phyloP scores from a whole-genome alignment of 2,797 vertebrate species.

The Neosilurus hyrtlii region DNA sequence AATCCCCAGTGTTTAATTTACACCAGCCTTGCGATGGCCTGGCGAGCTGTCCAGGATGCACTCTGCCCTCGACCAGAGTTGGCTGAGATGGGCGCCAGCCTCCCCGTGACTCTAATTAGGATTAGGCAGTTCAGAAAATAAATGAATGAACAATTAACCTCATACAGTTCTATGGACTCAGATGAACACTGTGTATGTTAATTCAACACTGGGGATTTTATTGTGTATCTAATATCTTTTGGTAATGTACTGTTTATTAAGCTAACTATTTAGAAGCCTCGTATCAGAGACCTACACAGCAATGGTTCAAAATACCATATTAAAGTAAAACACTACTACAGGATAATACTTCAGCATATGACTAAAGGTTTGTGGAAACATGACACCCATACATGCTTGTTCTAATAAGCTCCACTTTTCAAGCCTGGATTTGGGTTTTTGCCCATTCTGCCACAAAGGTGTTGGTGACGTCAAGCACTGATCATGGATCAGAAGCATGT shows the following conservation, averaged over 20 bases:
- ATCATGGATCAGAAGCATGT: not conserved
- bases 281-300: not conserved
- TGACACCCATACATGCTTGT: not conserved
- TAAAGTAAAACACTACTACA: not conserved
- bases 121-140: too few relatives aligned
- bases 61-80: too few relatives aligned
- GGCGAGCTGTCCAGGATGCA: too few relatives aligned
- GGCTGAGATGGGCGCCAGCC: too few relatives aligned
- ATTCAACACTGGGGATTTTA: too few relatives aligned
- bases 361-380: not conserved
- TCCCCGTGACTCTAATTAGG: too few relatives aligned
- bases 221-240: too few relatives aligned
- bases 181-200: too few relatives aligned
- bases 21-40: too few relatives aligned
- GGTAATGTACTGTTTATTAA: not conserved
- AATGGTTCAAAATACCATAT: not conserved
- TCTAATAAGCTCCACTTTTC: not conserved
- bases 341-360: not conserved
- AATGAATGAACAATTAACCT: too few relatives aligned
- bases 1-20: not conserved
- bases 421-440: not conserved
- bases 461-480: not conserved
- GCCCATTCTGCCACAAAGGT: not conserved
- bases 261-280: not conserved
- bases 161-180: too few relatives aligned